Base-by-base conservation (phyloP, 2,888 invertebrate genomes). In the Cylloceria caligata region DNA sequence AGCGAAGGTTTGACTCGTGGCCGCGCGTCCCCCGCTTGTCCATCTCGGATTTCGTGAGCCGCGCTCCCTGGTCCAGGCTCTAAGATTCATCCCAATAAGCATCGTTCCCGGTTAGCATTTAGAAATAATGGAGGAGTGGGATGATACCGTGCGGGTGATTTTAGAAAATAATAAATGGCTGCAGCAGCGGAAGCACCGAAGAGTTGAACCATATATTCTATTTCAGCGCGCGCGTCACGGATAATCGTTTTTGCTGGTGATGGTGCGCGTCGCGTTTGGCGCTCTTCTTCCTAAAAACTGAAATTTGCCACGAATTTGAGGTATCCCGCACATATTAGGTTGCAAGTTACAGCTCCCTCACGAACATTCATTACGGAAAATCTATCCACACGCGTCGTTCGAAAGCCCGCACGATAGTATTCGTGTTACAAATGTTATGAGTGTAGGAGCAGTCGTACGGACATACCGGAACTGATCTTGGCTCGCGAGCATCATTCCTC, bases 321-420 rank as follows among this genome's bases (percentile, higher is more conserved):
- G 60, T 34, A 72, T 72, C 42, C 34, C 30, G 27, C n/a, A 52
- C 62, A 76, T 30, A 45, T 73, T 69, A 57, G 82, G 74, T 72
- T 62, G 71, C 30, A 39, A 57, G 73, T 67, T 60, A 27, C 49
- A 74, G 62, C 75, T 68, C 60, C 45, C 77, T 68, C 83, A 80
- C 82, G 81, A 82, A 83, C 78, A 60, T 67, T 81, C 75, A 88
- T 88, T 86, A 88, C 79, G 86, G 87, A 86, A 88, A 89, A 89
- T 86, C 87, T 84, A 85, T 89, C 86, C 86, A 75, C 86, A 87
- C 88, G 84, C 86, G 88, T 87, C 69, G 83, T 81, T 87, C 79
- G 78, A 73, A 65, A 57, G 52, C 62, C 52, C 55, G 27, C 64
- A 74, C 74, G 76, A 62, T 78, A 72, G 76, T 19, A 49, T 68